These are phyloP conservation scores for Hedychridium roseum DNA, from an alignment of 2,888 invertebrate species.

Conservation along the genomic window DNA sequence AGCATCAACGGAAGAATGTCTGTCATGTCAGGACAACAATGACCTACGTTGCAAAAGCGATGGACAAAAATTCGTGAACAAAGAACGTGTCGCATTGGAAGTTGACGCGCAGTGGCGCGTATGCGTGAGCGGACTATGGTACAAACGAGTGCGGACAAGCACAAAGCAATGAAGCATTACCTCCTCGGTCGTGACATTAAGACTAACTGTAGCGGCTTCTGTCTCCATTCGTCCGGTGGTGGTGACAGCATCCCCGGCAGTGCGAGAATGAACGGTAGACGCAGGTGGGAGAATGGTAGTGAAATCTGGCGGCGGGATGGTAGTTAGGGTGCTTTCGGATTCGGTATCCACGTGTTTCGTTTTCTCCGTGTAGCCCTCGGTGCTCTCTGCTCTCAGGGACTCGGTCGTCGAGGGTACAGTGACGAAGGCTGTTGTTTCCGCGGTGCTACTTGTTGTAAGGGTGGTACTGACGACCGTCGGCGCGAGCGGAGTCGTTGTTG, in stretches of 20 bases:
- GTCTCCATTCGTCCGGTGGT: slow-evolving; percentile 37
- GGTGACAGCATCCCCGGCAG: slow-evolving; percentile 16
- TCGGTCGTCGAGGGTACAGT: slow-evolving; percentile 32
- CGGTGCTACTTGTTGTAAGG: slow-evolving; percentile 21
- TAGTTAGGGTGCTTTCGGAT: slow-evolving; percentile 28
- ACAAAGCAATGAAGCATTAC: slow-evolving; percentile 58
- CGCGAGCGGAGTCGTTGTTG: slow-evolving; percentile 28
- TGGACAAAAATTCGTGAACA: slow-evolving; percentile 15
- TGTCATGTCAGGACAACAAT: too few species aligned
- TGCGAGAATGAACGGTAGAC: slow-evolving; percentile 29
- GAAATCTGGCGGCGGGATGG: slow-evolving; percentile 35
- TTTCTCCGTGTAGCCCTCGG: slow-evolving; percentile 37
- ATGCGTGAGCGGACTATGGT: slow-evolving; percentile 30
- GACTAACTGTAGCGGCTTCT: slow-evolving; percentile 44
- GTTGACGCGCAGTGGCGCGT: slow-evolving; percentile 19
- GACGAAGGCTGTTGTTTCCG: slow-evolving; percentile 22
- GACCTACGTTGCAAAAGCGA: not conserved
- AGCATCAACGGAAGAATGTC: too few species aligned
- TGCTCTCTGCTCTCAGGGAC: slow-evolving; percentile 33
- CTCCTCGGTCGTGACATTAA: slow-evolving; percentile 56
- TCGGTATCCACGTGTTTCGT: slow-evolving; percentile 38
- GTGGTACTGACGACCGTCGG: slow-evolving; percentile 21
- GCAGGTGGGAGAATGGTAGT: slow-evolving; percentile 30
- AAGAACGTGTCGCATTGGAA: slow-evolving; percentile 5
- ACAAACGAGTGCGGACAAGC: slow-evolving; percentile 35